These are phyloP conservation scores for Vimba vimba DNA, from an alignment of 2,113 vertebrate species.

Conservation along the genomic window DNA sequence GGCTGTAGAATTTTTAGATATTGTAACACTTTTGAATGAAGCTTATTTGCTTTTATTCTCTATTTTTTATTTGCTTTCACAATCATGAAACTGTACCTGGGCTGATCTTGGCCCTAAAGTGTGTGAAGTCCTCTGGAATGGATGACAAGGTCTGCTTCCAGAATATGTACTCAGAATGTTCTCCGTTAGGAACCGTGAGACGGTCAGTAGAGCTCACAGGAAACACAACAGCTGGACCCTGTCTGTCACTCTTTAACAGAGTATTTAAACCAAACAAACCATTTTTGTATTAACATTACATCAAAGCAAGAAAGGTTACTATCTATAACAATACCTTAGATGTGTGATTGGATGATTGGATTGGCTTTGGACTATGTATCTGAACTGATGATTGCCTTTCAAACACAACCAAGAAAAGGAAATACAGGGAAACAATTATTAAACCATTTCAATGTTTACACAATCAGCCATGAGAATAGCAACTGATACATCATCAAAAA, in stretches of 20 bases:
- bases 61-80: no score
- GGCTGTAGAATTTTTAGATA: background rate
- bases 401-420: background rate
- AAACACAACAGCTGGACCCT: background rate
- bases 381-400: background rate
- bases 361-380: background rate
- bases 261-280: background rate
- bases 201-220: slow-evolving; percentile 4
- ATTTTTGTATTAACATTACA: background rate
- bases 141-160: background rate
- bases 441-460: background rate
- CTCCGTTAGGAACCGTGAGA: background rate
- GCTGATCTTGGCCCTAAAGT: background rate
- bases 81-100: slow-evolving; percentile 14
- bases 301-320: background rate
- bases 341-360: background rate
- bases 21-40: background rate
- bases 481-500: background rate
- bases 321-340: background rate
- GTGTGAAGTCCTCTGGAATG: background rate
- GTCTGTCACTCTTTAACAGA: background rate
- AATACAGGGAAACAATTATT: no score
- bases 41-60: background rate
- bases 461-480: background rate
- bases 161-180: slow-evolving; percentile 28